These are phyloP conservation scores for Drosophila niveifrons DNA, from an alignment of 2,888 invertebrate species.

Conservation along the genomic window DNA sequence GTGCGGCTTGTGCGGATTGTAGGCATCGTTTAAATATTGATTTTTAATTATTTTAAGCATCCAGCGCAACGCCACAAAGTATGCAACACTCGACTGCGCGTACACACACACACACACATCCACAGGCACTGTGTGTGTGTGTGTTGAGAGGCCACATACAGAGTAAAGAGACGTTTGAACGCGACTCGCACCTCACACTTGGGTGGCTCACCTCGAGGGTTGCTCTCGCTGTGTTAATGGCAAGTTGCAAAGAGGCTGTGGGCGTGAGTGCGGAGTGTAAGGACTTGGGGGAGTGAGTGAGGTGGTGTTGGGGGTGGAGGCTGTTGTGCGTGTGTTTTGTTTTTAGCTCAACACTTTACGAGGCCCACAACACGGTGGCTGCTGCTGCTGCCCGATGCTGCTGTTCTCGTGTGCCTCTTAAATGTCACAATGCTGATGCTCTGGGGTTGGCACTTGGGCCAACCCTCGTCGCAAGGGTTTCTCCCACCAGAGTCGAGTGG, in stretches of 20 bases:
- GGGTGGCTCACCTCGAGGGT: conserved; percentile 66
- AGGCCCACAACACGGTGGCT: conserved; percentile 12
- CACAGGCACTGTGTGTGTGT: conserved; percentile 2
- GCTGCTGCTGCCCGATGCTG: conserved; percentile 10
- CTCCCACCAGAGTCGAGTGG: conserved; percentile 11
- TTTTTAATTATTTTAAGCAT: conserved; percentile 80
- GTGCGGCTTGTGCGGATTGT: conserved; percentile 16
- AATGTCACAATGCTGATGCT: conserved; percentile 71
- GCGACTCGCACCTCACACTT: conserved; percentile 50
- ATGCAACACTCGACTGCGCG: conserved; percentile 59
- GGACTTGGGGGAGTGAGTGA: background rate
- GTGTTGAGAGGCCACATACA: conserved; percentile 57
- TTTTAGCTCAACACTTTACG: conserved; percentile 71
- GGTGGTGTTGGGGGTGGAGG: background rate
- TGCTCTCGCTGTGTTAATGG: conserved; percentile 46
- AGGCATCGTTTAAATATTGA: conserved; percentile 74
- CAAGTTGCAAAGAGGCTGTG: conserved; percentile 18
- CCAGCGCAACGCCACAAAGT: conserved; percentile 66
- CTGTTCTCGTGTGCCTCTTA: conserved; percentile 73
- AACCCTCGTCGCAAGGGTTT: conserved; percentile 47
- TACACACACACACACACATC: conserved; percentile 36
- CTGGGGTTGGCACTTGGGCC: conserved; percentile 67
- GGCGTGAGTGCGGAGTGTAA: background rate
- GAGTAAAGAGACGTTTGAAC: conserved; percentile 38
- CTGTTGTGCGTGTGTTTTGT: conserved; percentile 69